Evolutionary conservation across 2,888 invertebrate species (phyloP).

Genomic region (Drosophila meridionalis): DNA sequence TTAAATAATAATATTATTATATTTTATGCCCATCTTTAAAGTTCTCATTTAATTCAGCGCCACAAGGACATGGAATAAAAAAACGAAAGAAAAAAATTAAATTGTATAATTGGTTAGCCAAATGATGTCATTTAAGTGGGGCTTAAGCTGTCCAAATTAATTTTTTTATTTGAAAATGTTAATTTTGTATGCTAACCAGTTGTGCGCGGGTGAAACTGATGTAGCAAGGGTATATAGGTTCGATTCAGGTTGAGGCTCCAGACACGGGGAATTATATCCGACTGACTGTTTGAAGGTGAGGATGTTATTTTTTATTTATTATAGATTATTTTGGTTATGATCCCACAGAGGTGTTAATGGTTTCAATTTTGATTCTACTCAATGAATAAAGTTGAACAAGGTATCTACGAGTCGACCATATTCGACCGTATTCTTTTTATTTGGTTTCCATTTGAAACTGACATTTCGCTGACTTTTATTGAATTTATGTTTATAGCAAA

Average conservation of each 20-base stretch:
- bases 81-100: not conserved
- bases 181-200: constrained; percentile 32
- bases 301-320: not conserved
- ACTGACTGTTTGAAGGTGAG: not conserved
- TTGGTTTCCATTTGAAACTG: constrained; percentile 56
- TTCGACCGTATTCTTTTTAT: not conserved
- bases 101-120: constrained; percentile 19
- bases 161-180: constrained; percentile 67
- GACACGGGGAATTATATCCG: not conserved
- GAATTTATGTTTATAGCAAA: constrained; percentile 17
- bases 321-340: not conserved
- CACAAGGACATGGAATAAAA: not conserved
- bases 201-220: not conserved
- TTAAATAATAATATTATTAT: not conserved
- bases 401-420: not conserved
- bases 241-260: not conserved
- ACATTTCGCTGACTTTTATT: constrained; percentile 64
- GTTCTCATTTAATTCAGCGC: not conserved
- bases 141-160: constrained; percentile 58
- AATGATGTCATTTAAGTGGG: constrained; percentile 60
- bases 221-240: not conserved
- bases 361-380: not conserved
- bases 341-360: too few relatives aligned
- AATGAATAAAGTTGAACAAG: not conserved
- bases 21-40: not conserved